phyloP scores from a whole-genome alignment of 1,140 invertebrate genomes.

The Drosophila lowei region DNA sequence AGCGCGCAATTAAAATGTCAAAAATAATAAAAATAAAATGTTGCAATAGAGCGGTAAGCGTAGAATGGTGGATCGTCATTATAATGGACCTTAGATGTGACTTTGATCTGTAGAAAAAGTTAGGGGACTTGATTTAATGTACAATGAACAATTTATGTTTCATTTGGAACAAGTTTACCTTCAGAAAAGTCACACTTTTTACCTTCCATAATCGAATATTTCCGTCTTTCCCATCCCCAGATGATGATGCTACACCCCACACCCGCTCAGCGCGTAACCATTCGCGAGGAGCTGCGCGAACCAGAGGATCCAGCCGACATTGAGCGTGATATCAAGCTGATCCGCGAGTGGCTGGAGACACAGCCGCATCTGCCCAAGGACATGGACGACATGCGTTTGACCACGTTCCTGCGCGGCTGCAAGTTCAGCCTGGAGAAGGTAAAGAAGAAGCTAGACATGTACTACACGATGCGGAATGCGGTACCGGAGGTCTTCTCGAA shows the following conservation, averaged over 20 bases:
- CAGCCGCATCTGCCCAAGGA: conserved; percentile 88
- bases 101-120: neutral
- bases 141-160: conserved; percentile 2
- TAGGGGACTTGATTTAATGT: neutral
- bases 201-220: too few species aligned
- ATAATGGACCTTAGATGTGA: too few species aligned
- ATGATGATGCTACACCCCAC: conserved; percentile 90
- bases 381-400: conserved; percentile 88
- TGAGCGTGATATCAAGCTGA: conserved; percentile 86
- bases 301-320: conserved; percentile 85
- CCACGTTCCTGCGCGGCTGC: conserved; percentile 91
- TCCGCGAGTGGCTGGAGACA: conserved; percentile 88
- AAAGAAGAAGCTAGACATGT: conserved; percentile 92
- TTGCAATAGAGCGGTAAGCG: conserved; percentile 21
- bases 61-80: conserved; percentile 18
- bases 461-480: conserved; percentile 90
- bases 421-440: conserved; percentile 93
- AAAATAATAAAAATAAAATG: conserved; percentile 44
- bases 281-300: conserved; percentile 90
- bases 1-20: conserved; percentile 69
- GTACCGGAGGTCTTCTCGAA: conserved; percentile 92
- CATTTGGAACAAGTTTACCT: neutral
- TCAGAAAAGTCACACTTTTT: neutral
- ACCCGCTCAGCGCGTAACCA: conserved; percentile 88
- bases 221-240: conserved; percentile 48